These are phyloP conservation scores for Caradrina kadenii DNA, from an alignment of 2,888 invertebrate species.

Conservation along the genomic window DNA sequence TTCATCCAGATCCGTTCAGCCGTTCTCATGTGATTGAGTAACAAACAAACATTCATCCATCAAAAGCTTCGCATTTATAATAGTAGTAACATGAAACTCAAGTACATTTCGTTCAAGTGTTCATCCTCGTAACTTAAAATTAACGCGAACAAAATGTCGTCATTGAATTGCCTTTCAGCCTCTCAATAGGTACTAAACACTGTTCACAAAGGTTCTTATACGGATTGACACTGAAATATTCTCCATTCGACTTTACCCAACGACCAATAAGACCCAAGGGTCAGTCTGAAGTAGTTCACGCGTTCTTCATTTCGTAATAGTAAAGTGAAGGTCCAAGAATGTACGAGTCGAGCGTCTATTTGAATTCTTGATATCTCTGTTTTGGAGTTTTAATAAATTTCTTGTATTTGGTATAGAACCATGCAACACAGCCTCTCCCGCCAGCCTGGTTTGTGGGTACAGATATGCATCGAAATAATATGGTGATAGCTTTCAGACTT, in stretches of 20 bases:
- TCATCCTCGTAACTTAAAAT: not conserved
- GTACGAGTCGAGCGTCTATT: constrained; percentile 32
- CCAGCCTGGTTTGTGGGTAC: too few relatives aligned
- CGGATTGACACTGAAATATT: constrained; percentile 57
- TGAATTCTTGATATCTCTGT: constrained; percentile 19
- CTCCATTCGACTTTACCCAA: constrained; percentile 53
- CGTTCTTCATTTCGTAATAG: constrained; percentile 38
- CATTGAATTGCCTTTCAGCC: constrained; percentile 15
- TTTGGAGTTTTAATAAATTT: not conserved
- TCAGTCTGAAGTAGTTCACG: constrained; percentile 32
- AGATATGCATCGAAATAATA: too few relatives aligned
- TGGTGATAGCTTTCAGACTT: too few relatives aligned
- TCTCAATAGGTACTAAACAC: not conserved
- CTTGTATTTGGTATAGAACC: too few relatives aligned
- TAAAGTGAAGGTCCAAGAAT: constrained; percentile 32
- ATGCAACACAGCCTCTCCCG: too few relatives aligned
- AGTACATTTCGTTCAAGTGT: too few relatives aligned
- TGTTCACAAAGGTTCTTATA: constrained; percentile 43
- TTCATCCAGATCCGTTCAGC: too few relatives aligned
- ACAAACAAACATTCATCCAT: too few relatives aligned
- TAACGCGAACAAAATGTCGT: not conserved
- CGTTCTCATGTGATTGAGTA: too few relatives aligned
- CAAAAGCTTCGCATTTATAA: too few relatives aligned
- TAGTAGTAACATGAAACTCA: too few relatives aligned
- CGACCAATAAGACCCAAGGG: constrained; percentile 51